Evolutionary conservation across 2,113 vertebrate species (phyloP).

Genomic region (Pithys albifrons): DNA sequence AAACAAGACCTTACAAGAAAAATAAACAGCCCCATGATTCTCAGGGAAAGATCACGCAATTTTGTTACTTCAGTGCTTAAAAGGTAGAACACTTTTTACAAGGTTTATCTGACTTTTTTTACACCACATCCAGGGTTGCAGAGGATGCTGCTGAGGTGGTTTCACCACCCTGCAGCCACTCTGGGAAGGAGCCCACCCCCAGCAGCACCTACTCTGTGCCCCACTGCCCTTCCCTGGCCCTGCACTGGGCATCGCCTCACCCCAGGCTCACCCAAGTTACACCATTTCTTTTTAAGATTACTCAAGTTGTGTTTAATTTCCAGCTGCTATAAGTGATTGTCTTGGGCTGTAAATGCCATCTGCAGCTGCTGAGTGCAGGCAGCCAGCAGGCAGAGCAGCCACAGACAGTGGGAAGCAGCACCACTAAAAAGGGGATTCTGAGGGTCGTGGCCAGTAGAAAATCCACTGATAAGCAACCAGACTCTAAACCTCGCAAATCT

Average conservation of each 20-base stretch:
- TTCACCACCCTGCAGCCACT: rapidly evolving
- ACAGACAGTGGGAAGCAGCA: neutral
- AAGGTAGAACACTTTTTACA: neutral
- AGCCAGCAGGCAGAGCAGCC: neutral
- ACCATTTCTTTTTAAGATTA: neutral
- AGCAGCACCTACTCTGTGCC: rapidly evolving
- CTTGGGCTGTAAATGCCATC: neutral
- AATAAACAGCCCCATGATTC: neutral
- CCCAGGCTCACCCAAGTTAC: neutral
- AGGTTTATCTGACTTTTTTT: neutral
- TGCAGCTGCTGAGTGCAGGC: neutral
- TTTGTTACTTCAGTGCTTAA: neutral
- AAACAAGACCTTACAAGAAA: neutral
- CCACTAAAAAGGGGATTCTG: neutral
- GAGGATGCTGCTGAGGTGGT: neutral
- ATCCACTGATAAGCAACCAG: neutral
- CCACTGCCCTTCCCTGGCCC: neutral
- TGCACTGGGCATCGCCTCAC: rapidly evolving
- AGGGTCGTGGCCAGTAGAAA: neutral
- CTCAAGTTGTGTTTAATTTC: neutral
- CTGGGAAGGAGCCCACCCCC: neutral
- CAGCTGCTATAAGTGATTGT: neutral
- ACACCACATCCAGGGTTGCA: no score
- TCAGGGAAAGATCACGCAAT: neutral
- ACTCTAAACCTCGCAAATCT: neutral